phyloP scores from a whole-genome alignment of 1,140 invertebrate species.

The Nephila pilipes region DNA sequence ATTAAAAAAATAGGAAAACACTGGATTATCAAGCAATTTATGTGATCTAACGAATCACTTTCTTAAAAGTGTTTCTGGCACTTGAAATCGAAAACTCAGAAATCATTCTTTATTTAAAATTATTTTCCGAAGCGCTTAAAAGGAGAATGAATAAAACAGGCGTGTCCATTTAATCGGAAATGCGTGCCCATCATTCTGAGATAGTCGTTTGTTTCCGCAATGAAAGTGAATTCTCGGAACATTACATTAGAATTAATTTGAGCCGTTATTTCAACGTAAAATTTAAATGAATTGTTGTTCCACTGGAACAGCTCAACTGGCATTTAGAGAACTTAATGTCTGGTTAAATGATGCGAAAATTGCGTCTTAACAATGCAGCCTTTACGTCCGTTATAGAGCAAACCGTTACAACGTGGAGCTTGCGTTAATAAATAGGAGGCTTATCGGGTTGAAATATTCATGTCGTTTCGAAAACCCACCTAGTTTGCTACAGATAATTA shows the following conservation, averaged over 20 bases:
- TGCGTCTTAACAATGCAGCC: slow-evolving; percentile 1
- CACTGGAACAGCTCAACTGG: not conserved
- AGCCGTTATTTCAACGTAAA: slow-evolving; percentile 11
- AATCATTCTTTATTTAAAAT: no score
- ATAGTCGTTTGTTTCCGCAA: not conserved
- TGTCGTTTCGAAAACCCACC: not conserved
- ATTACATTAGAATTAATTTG: slow-evolving; percentile 13
- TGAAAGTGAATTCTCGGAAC: not conserved
- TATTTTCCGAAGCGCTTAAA: no score
- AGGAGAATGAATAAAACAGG: not conserved
- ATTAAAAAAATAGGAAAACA: no score
- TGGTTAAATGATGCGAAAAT: slow-evolving; percentile 33
- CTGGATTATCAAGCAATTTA: no score
- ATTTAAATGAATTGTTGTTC: not conserved
- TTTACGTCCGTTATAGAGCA: not conserved
- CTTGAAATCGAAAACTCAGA: no score
- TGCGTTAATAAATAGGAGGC: not conserved
- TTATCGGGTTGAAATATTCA: slow-evolving; percentile 34
- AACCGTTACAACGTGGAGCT: not conserved
- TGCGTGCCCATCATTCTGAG: not conserved
- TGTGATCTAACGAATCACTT: no score
- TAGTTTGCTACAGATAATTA: not conserved
- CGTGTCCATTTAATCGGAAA: not conserved
- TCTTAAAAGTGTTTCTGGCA: no score
- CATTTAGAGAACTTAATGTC: slow-evolving; percentile 46